Base-by-base conservation (phyloP, 2,113 vertebrate genomes). In the Ciconia boyciana region DNA sequence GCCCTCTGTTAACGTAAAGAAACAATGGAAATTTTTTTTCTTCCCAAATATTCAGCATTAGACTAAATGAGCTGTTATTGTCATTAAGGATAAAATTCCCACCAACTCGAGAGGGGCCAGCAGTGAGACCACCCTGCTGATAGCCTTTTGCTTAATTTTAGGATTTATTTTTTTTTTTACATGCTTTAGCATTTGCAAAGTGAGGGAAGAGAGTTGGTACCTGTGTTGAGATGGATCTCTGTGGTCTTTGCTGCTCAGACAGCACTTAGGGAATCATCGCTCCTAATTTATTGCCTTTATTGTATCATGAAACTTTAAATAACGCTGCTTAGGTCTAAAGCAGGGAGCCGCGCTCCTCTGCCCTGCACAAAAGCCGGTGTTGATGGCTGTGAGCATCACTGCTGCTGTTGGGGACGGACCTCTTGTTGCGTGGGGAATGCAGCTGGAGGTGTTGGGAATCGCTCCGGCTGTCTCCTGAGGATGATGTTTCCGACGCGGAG, bases 401-500 rank as follows among this genome's bases (percentile, higher is more conserved):
- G 64, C 51, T 0, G 0, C 58, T 55, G 22, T 11, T 3, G 32
- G 32, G 48, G 20, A 39, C 4, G 2, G 57, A 60, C 11, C 71
- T 81, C n/a, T 19, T 5, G 13, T 16, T 36, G 3, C 13, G 3
- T 11, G 58, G 8, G 31, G 72, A 13, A 22, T 15, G 55, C 5
- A 2, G 10, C 68, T 8, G 22, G 34, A 74, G 39, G 29, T 2
- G 2, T 0, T 16, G 70, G 36, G 36, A 55, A 6, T 18, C 1
- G 1, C 78, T 41, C 22, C 0, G 16, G 18, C 57, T n/a, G 6
- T 3, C 51, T 6, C 2, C 22, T 22, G 28, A 28, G 46, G 34
- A 20, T 11, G 36, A 16, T 13, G 34, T 21, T 81, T 62, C 11
- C 0, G 1, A 19, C 2, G 1, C 1, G 3, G 18, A 4, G 5